Evolutionary conservation across 2,888 invertebrate species (phyloP).

Genomic region (Hetaerina titia): DNA sequence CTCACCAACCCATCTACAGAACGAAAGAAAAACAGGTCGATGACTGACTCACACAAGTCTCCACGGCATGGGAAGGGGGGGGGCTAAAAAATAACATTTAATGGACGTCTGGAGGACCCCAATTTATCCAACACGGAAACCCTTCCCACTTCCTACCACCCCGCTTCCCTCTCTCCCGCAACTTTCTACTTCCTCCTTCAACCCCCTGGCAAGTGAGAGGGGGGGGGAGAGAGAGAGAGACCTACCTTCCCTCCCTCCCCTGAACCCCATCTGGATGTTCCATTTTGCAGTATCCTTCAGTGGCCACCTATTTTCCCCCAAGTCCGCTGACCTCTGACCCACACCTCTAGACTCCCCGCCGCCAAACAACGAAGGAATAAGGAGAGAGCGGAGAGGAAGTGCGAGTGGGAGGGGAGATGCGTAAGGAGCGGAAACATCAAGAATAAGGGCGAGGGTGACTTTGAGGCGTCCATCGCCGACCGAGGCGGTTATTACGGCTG

Average conservation of each 20-base stretch:
- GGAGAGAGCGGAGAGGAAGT: neutral
- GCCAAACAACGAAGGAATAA: neutral
- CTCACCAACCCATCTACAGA: neutral
- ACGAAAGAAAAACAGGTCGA: conserved; percentile 33
- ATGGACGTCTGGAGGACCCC: conserved; percentile 9
- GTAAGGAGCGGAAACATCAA: neutral
- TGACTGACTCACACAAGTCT: conserved; percentile 15
- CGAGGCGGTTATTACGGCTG: neutral
- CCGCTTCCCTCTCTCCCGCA: neutral
- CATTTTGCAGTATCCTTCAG: neutral
- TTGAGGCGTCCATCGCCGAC: neutral
- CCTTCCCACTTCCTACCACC: neutral
- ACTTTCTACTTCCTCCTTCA: neutral
- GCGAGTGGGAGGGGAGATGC: neutral
- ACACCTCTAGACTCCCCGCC: neutral
- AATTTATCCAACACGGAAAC: conserved; percentile 8
- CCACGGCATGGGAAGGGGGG: neutral
- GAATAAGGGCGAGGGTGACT: neutral
- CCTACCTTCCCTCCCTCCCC: conserved; percentile 21
- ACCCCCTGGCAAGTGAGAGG: neutral
- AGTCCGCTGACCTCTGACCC: neutral
- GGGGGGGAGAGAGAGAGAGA: neutral
- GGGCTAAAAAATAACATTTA: neutral
- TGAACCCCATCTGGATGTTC: neutral
- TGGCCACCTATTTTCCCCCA: neutral